Conservation (phyloP, 2,888 invertebrate species). For the Oxycera nigricornis region DNA sequence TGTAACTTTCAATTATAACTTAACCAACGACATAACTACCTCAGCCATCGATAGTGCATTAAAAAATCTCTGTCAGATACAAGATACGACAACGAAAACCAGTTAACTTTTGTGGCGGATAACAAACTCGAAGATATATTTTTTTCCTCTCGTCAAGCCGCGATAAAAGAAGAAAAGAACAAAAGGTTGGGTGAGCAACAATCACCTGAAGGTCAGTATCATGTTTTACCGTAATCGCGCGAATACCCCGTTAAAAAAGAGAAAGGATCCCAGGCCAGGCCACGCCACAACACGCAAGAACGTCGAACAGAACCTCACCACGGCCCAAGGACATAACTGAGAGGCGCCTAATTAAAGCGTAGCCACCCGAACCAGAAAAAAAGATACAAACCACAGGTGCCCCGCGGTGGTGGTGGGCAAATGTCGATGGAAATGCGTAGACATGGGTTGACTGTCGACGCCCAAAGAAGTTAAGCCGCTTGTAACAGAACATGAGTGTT, state of each 20-base stretch:
- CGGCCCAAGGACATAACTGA: constrained; percentile 15
- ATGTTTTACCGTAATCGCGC: constrained; percentile 32
- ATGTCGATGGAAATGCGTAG: background rate
- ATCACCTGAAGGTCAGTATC: constrained; percentile 31
- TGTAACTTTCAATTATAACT: no score
- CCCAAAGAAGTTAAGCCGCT: background rate
- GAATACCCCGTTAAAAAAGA: constrained; percentile 30
- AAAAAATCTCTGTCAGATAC: no score
- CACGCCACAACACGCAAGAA: background rate
- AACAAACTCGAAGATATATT: no score
- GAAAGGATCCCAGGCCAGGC: constrained; percentile 3
- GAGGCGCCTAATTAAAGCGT: constrained; percentile 33
- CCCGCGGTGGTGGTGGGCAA: background rate
- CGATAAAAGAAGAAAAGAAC: no score
- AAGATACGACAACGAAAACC: no score
- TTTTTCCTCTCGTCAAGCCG: no score
- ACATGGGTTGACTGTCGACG: background rate
- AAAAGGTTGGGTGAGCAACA: background rate
- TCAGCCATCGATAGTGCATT: no score
- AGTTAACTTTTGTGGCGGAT: no score
- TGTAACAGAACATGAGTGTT: background rate
- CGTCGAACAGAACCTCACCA: constrained; percentile 15
- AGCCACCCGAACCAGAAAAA: background rate
- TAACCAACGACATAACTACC: no score
- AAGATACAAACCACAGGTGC: no score